Conservation (phyloP, 2,797 vertebrate genomes). For the Tachyglossus aculeatus region DNA sequence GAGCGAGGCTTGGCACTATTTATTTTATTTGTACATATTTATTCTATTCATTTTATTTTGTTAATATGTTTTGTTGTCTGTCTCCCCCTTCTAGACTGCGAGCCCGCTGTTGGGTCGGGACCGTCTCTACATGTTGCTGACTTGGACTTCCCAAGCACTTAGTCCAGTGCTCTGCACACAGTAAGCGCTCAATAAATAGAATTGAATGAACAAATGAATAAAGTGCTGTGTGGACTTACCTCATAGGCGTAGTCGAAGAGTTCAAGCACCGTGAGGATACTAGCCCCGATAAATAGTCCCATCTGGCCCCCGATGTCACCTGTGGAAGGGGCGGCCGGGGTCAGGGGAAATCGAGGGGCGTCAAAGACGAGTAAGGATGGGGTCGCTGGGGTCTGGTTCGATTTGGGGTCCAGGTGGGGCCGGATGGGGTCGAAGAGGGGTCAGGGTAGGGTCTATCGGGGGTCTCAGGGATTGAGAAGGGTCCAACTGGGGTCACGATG, state of each 20-base stretch:
- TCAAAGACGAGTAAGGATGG: conserved; percentile 1
- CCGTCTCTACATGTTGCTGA: too few species aligned
- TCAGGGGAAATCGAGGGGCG: neutral
- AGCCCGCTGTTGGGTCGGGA: too few species aligned
- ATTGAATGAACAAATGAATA: too few species aligned
- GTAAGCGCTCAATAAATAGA: too few species aligned
- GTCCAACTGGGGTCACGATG: neutral
- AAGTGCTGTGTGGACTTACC: too few species aligned
- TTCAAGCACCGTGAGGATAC: conserved; percentile 95
- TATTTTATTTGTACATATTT: too few species aligned
- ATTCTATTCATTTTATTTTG: too few species aligned
- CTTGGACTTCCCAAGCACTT: too few species aligned
- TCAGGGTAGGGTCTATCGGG: neutral
- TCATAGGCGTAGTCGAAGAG: conserved; percentile 97
- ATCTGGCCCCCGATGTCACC: conserved; percentile 99
- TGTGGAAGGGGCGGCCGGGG: conserved; percentile 58
- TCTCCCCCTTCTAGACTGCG: too few species aligned
- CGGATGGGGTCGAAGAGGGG: neutral
- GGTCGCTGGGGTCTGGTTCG: neutral
- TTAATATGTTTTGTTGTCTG: too few species aligned
- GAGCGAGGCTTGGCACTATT: too few species aligned
- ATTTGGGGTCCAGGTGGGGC: neutral
- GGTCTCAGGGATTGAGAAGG: neutral
- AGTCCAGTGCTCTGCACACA: too few species aligned
- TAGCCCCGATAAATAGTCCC: conserved; percentile 98